phyloP scores from a whole-genome alignment of 2,797 vertebrate genomes.

The Microhierax caerulescens region DNA sequence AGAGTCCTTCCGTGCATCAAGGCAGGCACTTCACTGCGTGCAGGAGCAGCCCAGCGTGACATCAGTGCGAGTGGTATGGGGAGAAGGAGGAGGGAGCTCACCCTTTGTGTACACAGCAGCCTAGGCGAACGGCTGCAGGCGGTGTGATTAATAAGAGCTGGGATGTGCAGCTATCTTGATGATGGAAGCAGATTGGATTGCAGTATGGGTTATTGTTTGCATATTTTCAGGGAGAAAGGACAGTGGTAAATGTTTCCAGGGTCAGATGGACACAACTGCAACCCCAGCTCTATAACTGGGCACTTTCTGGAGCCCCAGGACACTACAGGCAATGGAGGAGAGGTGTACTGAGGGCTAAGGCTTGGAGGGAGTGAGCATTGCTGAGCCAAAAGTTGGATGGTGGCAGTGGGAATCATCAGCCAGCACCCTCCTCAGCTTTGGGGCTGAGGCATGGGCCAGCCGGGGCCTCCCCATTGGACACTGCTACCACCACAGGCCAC shows the following conservation, averaged over 20 bases:
- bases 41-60: not conserved
- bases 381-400: not conserved
- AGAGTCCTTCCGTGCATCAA: not conserved
- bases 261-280: not conserved
- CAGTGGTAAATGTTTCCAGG: not conserved
- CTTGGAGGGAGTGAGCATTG: accelerated
- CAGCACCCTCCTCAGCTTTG: not conserved
- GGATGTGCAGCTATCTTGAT: not conserved
- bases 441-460: not conserved
- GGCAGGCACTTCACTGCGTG: not conserved
- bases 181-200: not conserved
- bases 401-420: not conserved
- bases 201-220: accelerated
- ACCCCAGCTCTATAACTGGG: not conserved
- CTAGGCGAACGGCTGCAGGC: accelerated
- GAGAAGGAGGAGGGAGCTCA: not conserved
- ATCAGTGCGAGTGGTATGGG: not conserved
- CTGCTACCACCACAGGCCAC: not conserved
- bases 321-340: not conserved
- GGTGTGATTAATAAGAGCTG: not conserved
- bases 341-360: accelerated
- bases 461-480: accelerated
- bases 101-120: not conserved
- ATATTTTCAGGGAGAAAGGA: not conserved
- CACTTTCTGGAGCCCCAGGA: not conserved